A percentile compares a stretch with the other conserved stretches of the same genome.
Evolutionary conservation across 2,113 vertebrate species (phyloP).

Genomic region (Cacatua alba): DNA sequence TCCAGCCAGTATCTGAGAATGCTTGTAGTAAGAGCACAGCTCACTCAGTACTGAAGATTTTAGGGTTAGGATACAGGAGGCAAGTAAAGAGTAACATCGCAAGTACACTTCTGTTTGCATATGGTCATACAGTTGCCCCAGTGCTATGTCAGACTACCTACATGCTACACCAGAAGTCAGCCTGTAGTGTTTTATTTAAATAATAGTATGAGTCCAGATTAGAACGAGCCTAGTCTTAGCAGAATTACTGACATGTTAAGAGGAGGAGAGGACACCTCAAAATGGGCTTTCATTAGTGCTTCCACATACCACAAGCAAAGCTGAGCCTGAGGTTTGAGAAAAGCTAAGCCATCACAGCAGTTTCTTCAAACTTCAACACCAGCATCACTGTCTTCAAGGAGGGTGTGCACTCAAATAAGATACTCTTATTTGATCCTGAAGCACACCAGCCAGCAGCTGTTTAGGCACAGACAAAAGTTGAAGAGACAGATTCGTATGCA

Average conservation of each 20-base stretch:
- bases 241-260: not conserved
- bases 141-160: not conserved
- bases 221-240: not conserved
- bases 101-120: accelerated
- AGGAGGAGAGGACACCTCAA: not conserved
- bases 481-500: not conserved
- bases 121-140: accelerated
- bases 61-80: not conserved
- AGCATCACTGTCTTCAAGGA: not conserved
- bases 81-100: not conserved
- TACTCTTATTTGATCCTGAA: not conserved
- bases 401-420: not conserved
- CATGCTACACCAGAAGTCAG: not conserved
- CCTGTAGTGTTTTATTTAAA: not conserved
- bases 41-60: not conserved
- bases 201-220: not conserved
- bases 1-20: not conserved
- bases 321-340: not conserved
- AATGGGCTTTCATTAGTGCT: not conserved
- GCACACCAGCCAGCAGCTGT: not conserved
- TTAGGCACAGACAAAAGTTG: not conserved
- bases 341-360: not conserved
- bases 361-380: not conserved
- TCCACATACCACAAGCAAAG: not conserved
- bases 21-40: not conserved